These are phyloP conservation scores for Drosophila pruinosa DNA, from an alignment of 1,140 invertebrate genomes.

Conservation along the genomic window DNA sequence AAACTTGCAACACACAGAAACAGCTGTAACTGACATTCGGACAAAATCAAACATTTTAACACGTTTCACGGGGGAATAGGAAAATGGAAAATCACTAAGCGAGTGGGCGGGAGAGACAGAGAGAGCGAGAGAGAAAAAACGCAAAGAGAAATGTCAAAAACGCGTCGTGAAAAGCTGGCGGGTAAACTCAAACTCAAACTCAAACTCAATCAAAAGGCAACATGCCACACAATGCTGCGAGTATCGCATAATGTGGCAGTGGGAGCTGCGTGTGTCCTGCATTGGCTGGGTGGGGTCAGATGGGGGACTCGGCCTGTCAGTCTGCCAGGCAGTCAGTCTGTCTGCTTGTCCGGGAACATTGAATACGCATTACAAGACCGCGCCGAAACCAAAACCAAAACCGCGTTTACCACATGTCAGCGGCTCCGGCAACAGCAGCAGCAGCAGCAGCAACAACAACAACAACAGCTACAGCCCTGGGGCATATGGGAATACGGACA, in stretches of 20 bases:
- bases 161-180: conserved; percentile 65
- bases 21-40: conserved; percentile 78
- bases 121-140: neutral
- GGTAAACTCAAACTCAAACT: conserved; percentile 55
- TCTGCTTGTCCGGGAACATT: conserved; percentile 69
- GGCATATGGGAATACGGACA: conserved; percentile 78
- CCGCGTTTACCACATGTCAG: conserved; percentile 79
- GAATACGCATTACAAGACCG: conserved; percentile 80
- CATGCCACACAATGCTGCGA: conserved; percentile 60
- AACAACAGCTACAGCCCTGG: conserved; percentile 41
- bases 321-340: conserved; percentile 37
- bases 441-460: conserved; percentile 1
- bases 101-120: neutral
- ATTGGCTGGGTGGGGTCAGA: conserved; percentile 70
- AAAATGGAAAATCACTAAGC: conserved; percentile 27
- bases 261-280: conserved; percentile 58
- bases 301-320: conserved; percentile 46
- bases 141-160: conserved; percentile 62
- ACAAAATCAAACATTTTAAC: conserved; percentile 80
- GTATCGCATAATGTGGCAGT: conserved; percentile 68
- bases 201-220: conserved; percentile 77
- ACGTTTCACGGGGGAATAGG: conserved; percentile 53
- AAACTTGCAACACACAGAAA: conserved; percentile 34
- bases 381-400: conserved; percentile 74
- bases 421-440: conserved; percentile 26